Evolutionary conservation across 2,797 vertebrate genomes (phyloP).

Genomic region (Apogon hyalosoma): DNA sequence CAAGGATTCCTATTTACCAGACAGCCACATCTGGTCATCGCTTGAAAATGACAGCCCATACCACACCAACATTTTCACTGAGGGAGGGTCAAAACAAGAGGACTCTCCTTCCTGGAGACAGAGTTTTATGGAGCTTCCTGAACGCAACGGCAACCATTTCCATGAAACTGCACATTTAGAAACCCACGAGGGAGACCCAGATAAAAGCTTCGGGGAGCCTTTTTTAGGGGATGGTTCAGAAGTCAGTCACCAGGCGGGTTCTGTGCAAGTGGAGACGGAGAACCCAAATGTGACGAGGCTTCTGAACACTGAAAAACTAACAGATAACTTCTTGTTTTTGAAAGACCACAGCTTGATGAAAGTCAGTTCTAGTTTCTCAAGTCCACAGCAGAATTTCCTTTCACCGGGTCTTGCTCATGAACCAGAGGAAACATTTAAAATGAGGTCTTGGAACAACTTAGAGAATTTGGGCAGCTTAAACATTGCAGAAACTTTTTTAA

Average conservation of each 20-base stretch:
- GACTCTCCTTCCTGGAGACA: slow-evolving; percentile 82
- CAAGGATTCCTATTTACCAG: slow-evolving; percentile 85
- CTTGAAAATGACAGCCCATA: slow-evolving; percentile 90
- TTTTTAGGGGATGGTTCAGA: slow-evolving; percentile 82
- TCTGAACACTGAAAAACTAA: slow-evolving; percentile 86
- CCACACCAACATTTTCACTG: slow-evolving; percentile 87
- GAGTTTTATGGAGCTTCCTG: slow-evolving; percentile 85
- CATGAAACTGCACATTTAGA: slow-evolving; percentile 50
- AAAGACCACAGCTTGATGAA: slow-evolving; percentile 89
- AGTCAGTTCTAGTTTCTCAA: slow-evolving; percentile 72
- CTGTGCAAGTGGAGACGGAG: slow-evolving; percentile 59
- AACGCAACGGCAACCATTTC: slow-evolving; percentile 81
- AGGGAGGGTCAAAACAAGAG: slow-evolving; percentile 82
- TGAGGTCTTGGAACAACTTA: slow-evolving; percentile 78
- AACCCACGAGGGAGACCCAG: slow-evolving; percentile 44
- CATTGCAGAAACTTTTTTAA: slow-evolving; percentile 71
- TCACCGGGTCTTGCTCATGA: slow-evolving; percentile 72
- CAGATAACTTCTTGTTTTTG: slow-evolving; percentile 92
- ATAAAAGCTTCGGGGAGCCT: slow-evolving; percentile 59
- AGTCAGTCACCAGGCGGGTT: slow-evolving; percentile 65
- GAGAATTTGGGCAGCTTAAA: slow-evolving; percentile 77
- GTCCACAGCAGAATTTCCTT: slow-evolving; percentile 74
- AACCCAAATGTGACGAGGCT: slow-evolving; percentile 70
- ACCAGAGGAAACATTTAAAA: slow-evolving; percentile 77
- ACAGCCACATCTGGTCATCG: slow-evolving; percentile 85